Conservation (phyloP, 2,888 invertebrate genomes). For the Helicoverpa assulta region DNA sequence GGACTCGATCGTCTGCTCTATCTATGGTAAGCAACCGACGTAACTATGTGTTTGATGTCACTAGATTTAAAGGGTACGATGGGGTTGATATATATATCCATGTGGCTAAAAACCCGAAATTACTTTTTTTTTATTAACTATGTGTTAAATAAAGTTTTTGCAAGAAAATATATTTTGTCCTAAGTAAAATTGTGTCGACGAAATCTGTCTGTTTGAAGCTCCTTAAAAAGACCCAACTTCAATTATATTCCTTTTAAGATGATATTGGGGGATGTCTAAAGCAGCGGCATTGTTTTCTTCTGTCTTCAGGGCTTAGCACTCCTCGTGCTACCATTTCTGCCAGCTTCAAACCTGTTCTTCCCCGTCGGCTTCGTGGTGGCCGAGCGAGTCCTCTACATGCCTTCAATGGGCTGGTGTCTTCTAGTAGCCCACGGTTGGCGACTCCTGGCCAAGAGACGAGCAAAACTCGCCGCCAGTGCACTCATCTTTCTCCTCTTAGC, state of each 20-base stretch:
- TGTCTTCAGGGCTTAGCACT: constrained; percentile 96
- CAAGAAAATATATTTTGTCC: too few species aligned
- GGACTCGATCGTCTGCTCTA: constrained; percentile 83
- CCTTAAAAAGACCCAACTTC: too few species aligned
- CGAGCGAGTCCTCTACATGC: constrained; percentile 98
- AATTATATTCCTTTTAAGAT: not conserved
- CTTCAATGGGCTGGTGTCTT: constrained; percentile 99
- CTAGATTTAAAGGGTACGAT: too few species aligned
- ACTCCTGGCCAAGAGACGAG: constrained; percentile 91
- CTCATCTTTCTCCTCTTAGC: constrained; percentile 93
- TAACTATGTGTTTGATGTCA: too few species aligned
- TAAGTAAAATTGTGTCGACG: too few species aligned
- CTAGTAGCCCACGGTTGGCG: constrained; percentile 97
- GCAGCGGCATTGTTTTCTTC: too few species aligned
- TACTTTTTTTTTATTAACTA: too few species aligned
- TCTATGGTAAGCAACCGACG: constrained; percentile 80
- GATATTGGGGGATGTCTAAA: not conserved
- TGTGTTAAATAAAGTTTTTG: too few species aligned
- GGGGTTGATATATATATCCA: too few species aligned
- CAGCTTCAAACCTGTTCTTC: constrained; percentile 99
- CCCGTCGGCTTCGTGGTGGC: constrained; percentile 99
- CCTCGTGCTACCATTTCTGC: constrained; percentile 97
- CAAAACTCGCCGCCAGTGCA: constrained; percentile 92
- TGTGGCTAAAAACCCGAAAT: too few species aligned
- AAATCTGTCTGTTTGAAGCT: too few species aligned